Conservation (phyloP, 2,797 vertebrate species). For the Spea hammondii region DNA sequence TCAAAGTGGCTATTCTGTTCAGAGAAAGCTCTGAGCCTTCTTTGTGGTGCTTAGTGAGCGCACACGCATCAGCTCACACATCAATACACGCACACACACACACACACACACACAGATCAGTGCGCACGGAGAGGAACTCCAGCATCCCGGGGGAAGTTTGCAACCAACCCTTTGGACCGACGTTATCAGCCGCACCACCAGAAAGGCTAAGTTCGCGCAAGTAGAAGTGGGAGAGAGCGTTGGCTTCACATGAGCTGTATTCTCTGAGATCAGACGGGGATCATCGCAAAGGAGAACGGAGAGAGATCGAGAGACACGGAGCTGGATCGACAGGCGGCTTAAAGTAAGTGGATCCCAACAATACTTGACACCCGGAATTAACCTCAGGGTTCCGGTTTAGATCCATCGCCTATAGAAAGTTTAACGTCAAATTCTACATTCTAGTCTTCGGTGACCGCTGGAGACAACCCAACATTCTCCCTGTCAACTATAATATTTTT, state of each 20-base stretch:
- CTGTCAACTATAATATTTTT: no score
- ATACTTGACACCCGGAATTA: no score
- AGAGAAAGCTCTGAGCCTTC: conserved; percentile 11
- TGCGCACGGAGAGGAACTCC: conserved; percentile 13
- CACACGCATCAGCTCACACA: conserved; percentile 15
- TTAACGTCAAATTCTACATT: no score
- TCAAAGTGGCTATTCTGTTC: neutral
- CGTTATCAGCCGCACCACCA: neutral
- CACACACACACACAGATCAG: conserved; percentile 11
- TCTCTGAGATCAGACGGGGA: neutral
- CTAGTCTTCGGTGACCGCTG: no score
- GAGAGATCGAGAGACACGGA: conserved; percentile 8
- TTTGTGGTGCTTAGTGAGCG: neutral
- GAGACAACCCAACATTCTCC: no score
- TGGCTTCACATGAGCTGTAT: no score
- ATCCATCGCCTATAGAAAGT: no score
- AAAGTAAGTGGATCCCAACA: conserved; percentile 31
- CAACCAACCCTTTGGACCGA: neutral
- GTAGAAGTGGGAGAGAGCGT: neutral
- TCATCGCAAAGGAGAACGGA: conserved; percentile 8
- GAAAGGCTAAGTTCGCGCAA: neutral
- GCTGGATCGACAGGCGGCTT: conserved; percentile 18
- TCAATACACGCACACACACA: conserved; percentile 5
- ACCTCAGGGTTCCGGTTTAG: no score
- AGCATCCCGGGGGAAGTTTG: conserved; percentile 17